Percentiles rank a stretch among this genome's conserved stretches.
Conservation (phyloP, 2,797 vertebrate genomes). For the Falco columbarius region DNA sequence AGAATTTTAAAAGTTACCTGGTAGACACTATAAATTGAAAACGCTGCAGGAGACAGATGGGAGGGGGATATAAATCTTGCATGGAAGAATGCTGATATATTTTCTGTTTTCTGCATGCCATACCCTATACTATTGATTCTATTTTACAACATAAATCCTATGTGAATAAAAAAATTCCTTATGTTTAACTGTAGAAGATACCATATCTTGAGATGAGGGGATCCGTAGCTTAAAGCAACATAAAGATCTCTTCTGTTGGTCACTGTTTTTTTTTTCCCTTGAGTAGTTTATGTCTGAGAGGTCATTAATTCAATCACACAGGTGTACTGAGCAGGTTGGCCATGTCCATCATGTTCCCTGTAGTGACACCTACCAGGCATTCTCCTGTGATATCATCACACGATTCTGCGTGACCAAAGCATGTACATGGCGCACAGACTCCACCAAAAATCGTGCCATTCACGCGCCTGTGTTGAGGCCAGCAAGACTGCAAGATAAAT, state of each 20-base stretch:
- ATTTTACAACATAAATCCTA: not conserved
- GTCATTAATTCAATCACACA: not conserved
- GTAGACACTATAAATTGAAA: not conserved
- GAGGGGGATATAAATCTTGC: not conserved
- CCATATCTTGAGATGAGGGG: not conserved
- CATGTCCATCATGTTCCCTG: not conserved
- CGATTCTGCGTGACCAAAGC: constrained; percentile 83
- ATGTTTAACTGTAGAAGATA: not conserved
- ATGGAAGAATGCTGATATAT: not conserved
- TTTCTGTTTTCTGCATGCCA: not conserved
- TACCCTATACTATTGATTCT: not conserved
- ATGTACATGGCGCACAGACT: constrained; percentile 87
- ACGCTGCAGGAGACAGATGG: not conserved
- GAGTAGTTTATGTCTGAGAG: not conserved
- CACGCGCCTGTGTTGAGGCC: constrained; percentile 84
- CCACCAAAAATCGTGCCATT: constrained; percentile 86
- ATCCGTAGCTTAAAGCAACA: not conserved
- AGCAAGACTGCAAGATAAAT: constrained; percentile 81
- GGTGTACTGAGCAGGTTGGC: not conserved
- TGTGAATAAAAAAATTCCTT: not conserved
- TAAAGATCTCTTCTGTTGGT: not conserved
- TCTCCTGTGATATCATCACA: constrained; percentile 88
- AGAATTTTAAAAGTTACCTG: not conserved
- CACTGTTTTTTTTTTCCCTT: not conserved
- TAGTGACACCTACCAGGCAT: constrained; percentile 85